Percentiles rank a stretch among this genome's conserved stretches.
These are phyloP conservation scores for Cylloceria caligata DNA, from an alignment of 2,888 invertebrate genomes.

Conservation along the genomic window DNA sequence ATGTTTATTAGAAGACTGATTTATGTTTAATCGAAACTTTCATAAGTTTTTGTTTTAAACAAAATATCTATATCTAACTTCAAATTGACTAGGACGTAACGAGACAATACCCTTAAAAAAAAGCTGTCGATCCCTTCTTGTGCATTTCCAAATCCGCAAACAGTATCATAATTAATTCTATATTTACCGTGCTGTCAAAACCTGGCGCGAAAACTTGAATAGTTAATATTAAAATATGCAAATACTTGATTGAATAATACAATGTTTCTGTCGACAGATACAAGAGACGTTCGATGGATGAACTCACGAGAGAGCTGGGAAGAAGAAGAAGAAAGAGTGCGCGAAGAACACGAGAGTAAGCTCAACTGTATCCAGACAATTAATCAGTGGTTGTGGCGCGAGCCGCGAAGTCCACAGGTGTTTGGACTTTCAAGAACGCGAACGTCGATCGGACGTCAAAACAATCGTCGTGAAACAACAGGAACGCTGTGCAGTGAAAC, in stretches of 20 bases:
- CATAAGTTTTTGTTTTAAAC: too few species aligned
- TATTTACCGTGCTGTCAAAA: too few species aligned
- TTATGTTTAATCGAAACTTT: too few species aligned
- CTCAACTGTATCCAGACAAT: slow-evolving; percentile 8
- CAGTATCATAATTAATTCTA: neutral
- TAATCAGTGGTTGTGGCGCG: slow-evolving; percentile 4
- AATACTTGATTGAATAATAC: neutral
- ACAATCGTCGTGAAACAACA: slow-evolving; percentile 19
- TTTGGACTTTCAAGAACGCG: slow-evolving; percentile 20
- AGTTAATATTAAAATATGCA: neutral
- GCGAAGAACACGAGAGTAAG: slow-evolving; percentile 15
- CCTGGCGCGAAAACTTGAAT: neutral
- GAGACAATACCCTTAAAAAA: too few species aligned
- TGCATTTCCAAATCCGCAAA: neutral
- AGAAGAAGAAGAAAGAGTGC: neutral
- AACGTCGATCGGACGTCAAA: slow-evolving; percentile 32
- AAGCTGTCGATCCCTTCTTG: too few species aligned
- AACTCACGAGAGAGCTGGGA: neutral
- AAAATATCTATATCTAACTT: too few species aligned
- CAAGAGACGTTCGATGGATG: neutral
- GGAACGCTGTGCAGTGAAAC: slow-evolving; percentile 5
- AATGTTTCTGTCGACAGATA: slow-evolving; percentile 62
- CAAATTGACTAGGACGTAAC: too few species aligned
- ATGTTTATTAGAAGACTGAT: too few species aligned
- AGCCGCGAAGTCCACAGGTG: slow-evolving; percentile 11